Conservation (phyloP, 2,888 invertebrate genomes). For the Hermaeophaga mercurialis region DNA sequence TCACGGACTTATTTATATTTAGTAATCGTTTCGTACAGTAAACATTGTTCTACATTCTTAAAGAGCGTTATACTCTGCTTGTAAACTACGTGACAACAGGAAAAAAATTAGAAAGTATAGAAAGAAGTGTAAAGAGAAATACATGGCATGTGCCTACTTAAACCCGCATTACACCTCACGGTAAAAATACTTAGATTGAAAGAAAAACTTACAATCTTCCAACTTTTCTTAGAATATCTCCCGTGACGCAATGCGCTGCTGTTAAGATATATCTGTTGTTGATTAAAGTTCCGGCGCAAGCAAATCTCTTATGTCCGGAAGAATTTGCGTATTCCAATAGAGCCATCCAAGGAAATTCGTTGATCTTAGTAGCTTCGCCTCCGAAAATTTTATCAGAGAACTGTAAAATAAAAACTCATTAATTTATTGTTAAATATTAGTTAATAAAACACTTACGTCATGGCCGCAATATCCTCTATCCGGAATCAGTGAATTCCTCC, state of each 20-base stretch:
- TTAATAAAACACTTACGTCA: conserved; percentile 40
- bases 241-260: conserved; percentile 62
- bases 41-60: no score
- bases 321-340: conserved; percentile 56
- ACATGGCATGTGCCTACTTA: no score
- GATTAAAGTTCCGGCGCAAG: conserved; percentile 63
- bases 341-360: conserved; percentile 62
- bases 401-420: conserved; percentile 9
- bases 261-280: conserved; percentile 62
- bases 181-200: no score
- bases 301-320: conserved; percentile 41
- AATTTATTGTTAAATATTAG: no score
- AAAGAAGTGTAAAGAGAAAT: no score
- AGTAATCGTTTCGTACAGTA: no score
- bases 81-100: no score
- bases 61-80: no score
- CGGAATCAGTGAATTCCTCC: conserved; percentile 40
- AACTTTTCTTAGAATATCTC: conserved; percentile 48
- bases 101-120: no score
- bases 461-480: conserved; percentile 45
- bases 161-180: no score
- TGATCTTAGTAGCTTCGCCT: conserved; percentile 55
- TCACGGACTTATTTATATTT: no score
- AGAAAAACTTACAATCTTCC: conserved; percentile 39
- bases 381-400: conserved; percentile 48